A percentile compares a stretch with the other conserved stretches of the same genome.
These are phyloP conservation scores for Dasysyrphus albostriatus DNA, from an alignment of 2,888 invertebrate genomes.

Conservation along the genomic window DNA sequence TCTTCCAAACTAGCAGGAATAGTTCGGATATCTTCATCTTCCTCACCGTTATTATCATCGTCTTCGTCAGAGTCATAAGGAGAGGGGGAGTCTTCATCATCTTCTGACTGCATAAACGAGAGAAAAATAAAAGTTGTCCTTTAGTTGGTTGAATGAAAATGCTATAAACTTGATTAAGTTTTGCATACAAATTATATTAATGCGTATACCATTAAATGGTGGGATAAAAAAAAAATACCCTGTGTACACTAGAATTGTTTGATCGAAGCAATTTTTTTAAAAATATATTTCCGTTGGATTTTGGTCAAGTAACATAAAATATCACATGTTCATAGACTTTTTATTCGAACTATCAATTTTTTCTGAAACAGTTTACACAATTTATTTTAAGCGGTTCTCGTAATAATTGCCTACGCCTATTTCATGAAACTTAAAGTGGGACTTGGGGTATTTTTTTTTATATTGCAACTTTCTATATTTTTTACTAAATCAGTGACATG, in stretches of 20 bases:
- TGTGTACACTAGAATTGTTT: not conserved
- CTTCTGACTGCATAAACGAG: constrained; percentile 78
- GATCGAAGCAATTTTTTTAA: not conserved
- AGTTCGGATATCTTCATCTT: constrained; percentile 44
- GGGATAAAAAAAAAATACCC: not conserved
- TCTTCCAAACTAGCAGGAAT: constrained; percentile 63
- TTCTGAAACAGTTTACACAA: too few species aligned
- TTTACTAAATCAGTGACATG: too few species aligned
- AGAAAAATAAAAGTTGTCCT: constrained; percentile 61
- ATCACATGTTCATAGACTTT: too few species aligned
- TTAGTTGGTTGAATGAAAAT: constrained; percentile 2
- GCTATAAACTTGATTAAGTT: constrained; percentile 57
- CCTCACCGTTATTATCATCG: constrained; percentile 64
- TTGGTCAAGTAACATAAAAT: too few species aligned
- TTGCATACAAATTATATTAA: constrained; percentile 69
- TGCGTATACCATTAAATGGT: not conserved
- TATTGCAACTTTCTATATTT: too few species aligned
- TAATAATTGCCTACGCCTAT: too few species aligned
- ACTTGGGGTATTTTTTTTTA: too few species aligned
- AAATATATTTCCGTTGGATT: too few species aligned
- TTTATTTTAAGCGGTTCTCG: too few species aligned
- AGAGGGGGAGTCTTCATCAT: constrained; percentile 79
- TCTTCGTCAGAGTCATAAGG: constrained; percentile 74
- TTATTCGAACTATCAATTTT: too few species aligned
- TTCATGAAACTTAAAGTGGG: too few species aligned